Evolutionary conservation across 2,888 invertebrate genomes (phyloP).

Genomic region (Pharmacophagus antenor): DNA sequence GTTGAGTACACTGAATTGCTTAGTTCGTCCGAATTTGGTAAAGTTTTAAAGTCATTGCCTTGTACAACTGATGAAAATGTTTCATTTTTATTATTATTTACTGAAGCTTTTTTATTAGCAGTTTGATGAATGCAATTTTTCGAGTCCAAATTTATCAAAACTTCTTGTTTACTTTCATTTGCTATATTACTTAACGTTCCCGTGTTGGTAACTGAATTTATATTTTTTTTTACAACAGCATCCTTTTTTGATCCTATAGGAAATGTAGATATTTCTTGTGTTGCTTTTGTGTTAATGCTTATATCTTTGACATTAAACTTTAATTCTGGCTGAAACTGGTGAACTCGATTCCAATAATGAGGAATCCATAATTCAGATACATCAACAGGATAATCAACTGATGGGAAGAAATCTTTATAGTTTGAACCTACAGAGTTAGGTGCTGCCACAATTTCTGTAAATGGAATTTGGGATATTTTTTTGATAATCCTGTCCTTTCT

Average conservation of each 20-base stretch:
- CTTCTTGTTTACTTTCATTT: not conserved
- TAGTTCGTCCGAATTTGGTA: not conserved
- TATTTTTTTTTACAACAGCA: not conserved
- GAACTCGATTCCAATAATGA: conserved; percentile 49
- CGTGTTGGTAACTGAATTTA: conserved; percentile 4
- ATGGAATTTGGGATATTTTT: conserved; percentile 2
- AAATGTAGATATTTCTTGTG: conserved; percentile 8
- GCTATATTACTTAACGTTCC: not conserved
- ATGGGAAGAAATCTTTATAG: conserved; percentile 50
- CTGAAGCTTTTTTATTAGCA: not conserved
- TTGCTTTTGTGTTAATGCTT: conserved; percentile 26
- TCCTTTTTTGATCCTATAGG: conserved; percentile 8
- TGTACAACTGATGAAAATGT: not conserved
- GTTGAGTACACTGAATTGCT: not conserved
- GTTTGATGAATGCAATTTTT: not conserved
- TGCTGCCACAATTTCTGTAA: conserved; percentile 31
- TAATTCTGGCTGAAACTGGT: conserved; percentile 32
- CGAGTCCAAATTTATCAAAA: not conserved
- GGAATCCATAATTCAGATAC: conserved; percentile 56
- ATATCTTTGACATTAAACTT: conserved; percentile 21
- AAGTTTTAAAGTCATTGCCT: not conserved
- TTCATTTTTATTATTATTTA: not conserved
- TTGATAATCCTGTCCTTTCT: not conserved
- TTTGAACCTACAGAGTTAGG: conserved; percentile 36
- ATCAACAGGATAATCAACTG: conserved; percentile 60